Base-by-base conservation (phyloP, 2,888 invertebrate genomes). In the Leucania comma region DNA sequence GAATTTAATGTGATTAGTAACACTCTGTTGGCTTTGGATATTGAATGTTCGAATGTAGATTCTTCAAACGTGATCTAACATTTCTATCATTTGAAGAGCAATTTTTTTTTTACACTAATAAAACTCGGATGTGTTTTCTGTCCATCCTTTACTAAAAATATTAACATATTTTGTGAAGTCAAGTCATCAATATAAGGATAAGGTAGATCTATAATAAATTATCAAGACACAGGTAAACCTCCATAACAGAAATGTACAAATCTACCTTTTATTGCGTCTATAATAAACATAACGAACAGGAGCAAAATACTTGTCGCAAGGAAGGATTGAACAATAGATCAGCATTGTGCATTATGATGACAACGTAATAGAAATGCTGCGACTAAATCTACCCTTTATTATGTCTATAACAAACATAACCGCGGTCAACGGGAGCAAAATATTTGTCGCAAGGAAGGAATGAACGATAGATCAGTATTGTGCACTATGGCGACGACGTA, bases 281-380 rank as follows among this genome's bases (percentile, higher is more conserved):
- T 73, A 57, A 35, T 29, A 58, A 65, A 68, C 53, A 62, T 63
- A 35, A n/a, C n/a, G n/a, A n/a, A n/a, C n/a, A n/a, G n/a, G n/a
- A n/a, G n/a, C n/a, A 66, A 82, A 85, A 82, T 87, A 87, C 84
- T 85, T 86, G 83, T 77, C 82, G 76, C 82, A 78, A 82, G 86
- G 87, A 87, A 76, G 81, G 74, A 72, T 81, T 85, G 62, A 68
- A 80, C 83, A 82, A 84, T 66, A 68, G 60, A 86, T 46, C 73
- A 77, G 87, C 80, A 91, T 91, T 92, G 90, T 89, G 90, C 89
- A 90, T 93, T 42, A 58, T 22, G 53, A n/a, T 8, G 29, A 29
- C 29, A 4, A 29, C 29, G 29, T 29, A 29, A 4, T 29, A 32
- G 46, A 26, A 32, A 48, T 32, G 65, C 32, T 54, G 42, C 50